Percentiles rank a stretch among this genome's conserved stretches.
These are phyloP conservation scores for Dryobates pubescens DNA, from an alignment of 2,797 vertebrate species.

Conservation along the genomic window DNA sequence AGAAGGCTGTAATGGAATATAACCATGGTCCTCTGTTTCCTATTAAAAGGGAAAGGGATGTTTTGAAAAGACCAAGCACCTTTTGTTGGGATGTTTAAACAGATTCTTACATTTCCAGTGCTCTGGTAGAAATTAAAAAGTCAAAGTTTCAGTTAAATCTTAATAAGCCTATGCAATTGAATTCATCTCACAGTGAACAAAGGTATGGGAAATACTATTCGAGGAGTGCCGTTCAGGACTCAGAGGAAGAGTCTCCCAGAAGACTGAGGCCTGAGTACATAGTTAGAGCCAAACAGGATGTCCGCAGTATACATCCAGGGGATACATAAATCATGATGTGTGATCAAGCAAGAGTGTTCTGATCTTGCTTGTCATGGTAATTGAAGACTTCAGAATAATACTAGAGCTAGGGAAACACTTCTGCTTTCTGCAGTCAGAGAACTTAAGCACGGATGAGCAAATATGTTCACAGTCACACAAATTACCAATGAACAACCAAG, in stretches of 20 bases:
- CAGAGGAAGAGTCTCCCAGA: neutral
- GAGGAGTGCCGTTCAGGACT: neutral
- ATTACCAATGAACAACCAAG: neutral
- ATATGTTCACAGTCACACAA: neutral
- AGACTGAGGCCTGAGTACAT: neutral
- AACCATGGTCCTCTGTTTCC: neutral
- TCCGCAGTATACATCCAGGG: neutral
- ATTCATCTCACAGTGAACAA: neutral
- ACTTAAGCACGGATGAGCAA: neutral
- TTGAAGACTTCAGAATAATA: neutral
- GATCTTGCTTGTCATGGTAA: accelerated
- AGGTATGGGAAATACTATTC: neutral
- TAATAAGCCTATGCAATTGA: neutral
- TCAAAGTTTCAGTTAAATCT: neutral
- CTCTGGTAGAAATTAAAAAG: neutral
- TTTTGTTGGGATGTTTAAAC: neutral
- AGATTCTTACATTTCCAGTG: neutral
- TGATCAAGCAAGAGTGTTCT: neutral
- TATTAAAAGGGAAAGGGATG: neutral
- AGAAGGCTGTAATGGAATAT: neutral
- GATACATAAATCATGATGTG: neutral
- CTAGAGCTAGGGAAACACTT: neutral
- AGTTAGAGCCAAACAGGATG: neutral
- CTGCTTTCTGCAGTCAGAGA: neutral
- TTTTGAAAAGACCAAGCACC: neutral